These are phyloP conservation scores for Pseudotriccus pelzelni DNA, from an alignment of 2,797 vertebrate genomes.

Conservation along the genomic window DNA sequence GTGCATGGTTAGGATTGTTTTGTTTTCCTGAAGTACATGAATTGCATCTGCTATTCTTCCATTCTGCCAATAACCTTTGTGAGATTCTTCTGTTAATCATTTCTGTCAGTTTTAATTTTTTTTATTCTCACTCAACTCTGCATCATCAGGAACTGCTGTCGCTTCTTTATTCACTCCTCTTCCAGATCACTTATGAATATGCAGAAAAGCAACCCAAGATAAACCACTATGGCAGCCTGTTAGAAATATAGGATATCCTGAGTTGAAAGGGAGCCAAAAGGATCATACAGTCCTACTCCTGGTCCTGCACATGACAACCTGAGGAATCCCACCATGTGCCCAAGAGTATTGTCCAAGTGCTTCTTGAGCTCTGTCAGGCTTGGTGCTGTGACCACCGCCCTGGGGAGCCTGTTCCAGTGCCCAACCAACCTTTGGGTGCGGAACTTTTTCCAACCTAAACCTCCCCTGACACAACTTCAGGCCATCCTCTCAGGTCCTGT, in stretches of 20 bases:
- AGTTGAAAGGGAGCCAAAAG: neutral
- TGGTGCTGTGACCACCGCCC: neutral
- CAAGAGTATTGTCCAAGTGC: neutral
- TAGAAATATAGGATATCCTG: neutral
- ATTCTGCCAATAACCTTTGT: neutral
- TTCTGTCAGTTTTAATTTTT: conserved; percentile 14
- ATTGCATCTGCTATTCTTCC: neutral
- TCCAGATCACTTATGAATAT: neutral
- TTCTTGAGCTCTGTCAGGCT: neutral
- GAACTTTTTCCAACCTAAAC: neutral
- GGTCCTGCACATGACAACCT: neutral
- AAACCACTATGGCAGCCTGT: neutral
- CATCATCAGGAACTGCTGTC: neutral
- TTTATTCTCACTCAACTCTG: neutral
- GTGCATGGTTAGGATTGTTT: neutral
- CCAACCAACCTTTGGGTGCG: neutral
- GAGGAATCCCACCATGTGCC: neutral
- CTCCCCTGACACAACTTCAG: neutral
- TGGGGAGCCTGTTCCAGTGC: neutral
- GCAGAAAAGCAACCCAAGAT: neutral
- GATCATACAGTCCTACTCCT: neutral
- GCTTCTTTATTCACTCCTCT: neutral
- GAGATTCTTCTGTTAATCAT: conserved; percentile 1
- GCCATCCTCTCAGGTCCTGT: neutral
- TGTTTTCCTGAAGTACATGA: conserved; percentile 9